Evolutionary conservation across 2,797 vertebrate species (phyloP), one percentile per base, ranked within the genome.

Genomic region (Moxostoma hubbsi): DNA sequence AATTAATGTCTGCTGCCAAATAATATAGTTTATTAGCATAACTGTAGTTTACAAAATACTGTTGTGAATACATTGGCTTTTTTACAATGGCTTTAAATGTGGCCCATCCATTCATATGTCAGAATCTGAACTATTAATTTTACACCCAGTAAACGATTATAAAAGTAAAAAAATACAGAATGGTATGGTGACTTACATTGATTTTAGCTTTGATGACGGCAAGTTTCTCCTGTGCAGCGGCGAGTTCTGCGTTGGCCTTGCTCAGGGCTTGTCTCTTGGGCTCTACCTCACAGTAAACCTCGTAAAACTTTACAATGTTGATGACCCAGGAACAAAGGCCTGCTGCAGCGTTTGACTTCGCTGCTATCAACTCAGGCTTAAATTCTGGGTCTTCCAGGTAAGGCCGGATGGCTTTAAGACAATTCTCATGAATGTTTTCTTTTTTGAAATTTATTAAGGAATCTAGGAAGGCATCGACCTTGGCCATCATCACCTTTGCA

Each of bases 241-340:
- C 92, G 79, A 99, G 94, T 71, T 99, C 97, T 0, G 89, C 70
- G 0, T 97, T 97, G 85, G 97, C 97, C 87, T 93, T 96, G 87
- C 73, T 92, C 51, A 99, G 88, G 0, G 97, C 97, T 85, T 97
- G 95, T 0, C 96, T 93, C 87, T 99, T 99, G 7, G 98, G 98
- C 85, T 98, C 96, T 82, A 99, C 97, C 0, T 99, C 95, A 0
- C 96, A 96, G 89, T 92, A 98, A 0, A 98, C 95, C 81, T 95
- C 85, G 0, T 98, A 95, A 90, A 97, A 99, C 71, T 85, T 94
- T 71, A 94, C 95, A 0, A 98, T 95, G 89, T 98, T 99, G 55
- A 99, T 86, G 72, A 99, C 97, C 98, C 98, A 99, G 9, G 97
- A 98, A 87, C 98, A 99, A 71, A 99, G 95, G 5, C 98, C 98